Base-by-base conservation (phyloP, 2,888 invertebrate genomes). In the Tolmerus cingulatus region DNA sequence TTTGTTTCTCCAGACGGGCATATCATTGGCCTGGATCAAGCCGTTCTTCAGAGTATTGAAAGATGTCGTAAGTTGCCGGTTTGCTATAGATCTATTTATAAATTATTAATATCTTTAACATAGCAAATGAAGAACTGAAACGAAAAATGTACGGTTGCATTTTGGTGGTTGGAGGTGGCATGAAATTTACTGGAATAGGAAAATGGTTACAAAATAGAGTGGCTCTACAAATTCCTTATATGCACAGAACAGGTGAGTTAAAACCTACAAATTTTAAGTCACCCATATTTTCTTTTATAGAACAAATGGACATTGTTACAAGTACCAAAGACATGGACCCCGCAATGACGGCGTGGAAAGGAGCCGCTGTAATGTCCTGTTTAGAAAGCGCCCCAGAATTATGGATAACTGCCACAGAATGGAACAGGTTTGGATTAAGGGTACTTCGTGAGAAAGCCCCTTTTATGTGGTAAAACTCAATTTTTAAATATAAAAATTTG, bases 91-190 rank as follows among this genome's bases (percentile, higher is more conserved):
- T 37, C 46, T 43, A 79, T 46, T 87, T 51, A 46, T 40, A 66
- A 76, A 43, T 84, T 88, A 85, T 55, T 55, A 55, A 4, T 19
- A 55, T n/a, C 8, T 12, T 74, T 40, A 85, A 91, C 91, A 82
- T 90, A 95, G 95, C 96, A 5, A 96, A 94, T 86, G 98, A 98
- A 89, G 98, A 98, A 89, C 92, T 98, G 87, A 98, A 98, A 92
- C 94, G 97, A 77, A 97, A 98, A 93, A 98, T 98, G 98, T 98
- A 97, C 91, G 97, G 97, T 87, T 97, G 97, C 90, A 97, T 98
- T 88, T 93, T 98, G 30, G 95, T 98, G 0, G 97, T 98, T 7
- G 98, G 98, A 7, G 98, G 98, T 2, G 98, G 98, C 1, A 96
- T 97, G 91, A 98, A 98, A 92, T 96, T 98, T 89, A 95, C 96